Evolutionary conservation across 2,888 invertebrate genomes (phyloP).

Genomic region (Adela reaumurella): DNA sequence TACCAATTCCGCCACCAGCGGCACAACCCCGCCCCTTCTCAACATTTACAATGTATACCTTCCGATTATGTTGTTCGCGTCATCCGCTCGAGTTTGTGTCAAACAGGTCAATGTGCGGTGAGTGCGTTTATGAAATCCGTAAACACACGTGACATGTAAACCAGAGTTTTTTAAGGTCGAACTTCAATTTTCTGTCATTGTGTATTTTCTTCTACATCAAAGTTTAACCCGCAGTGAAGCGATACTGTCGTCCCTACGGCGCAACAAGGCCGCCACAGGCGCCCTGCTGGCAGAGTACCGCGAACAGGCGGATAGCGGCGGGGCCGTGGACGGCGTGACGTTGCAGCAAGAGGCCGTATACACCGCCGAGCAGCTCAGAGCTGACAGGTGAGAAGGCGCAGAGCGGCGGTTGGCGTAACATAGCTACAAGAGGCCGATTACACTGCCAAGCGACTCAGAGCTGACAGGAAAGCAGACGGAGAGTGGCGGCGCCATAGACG

Average conservation of each 20-base stretch:
- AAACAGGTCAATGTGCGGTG: too few species aligned
- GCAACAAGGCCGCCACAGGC: constrained; percentile 65
- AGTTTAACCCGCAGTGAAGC: constrained; percentile 63
- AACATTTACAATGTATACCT: too few species aligned
- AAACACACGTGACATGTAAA: too few species aligned
- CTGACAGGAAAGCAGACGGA: constrained; percentile 56
- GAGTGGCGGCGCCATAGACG: constrained; percentile 55
- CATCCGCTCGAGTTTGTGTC: too few species aligned
- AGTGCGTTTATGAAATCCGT: too few species aligned
- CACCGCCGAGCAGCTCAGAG: constrained; percentile 40
- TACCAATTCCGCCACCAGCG: too few species aligned
- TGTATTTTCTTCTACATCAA: too few species aligned
- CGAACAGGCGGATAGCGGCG: constrained; percentile 45
- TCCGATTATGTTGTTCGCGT: too few species aligned
- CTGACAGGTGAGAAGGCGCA: constrained; percentile 45
- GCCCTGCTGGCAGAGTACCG: constrained; percentile 70
- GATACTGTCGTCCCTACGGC: constrained; percentile 63
- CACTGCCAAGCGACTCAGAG: constrained; percentile 59
- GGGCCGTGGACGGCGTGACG: constrained; percentile 54
- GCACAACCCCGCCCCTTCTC: too few species aligned
- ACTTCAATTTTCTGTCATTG: too few species aligned
- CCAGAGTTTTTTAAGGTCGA: too few species aligned
- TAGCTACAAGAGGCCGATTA: constrained; percentile 51
- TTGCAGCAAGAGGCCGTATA: constrained; percentile 51
- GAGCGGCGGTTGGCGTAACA: constrained; percentile 50